Percentiles rank a stretch among this genome's conserved stretches.
phyloP scores from a whole-genome alignment of 2,113 vertebrate genomes.

The Oncorhynchus kisutch region DNA sequence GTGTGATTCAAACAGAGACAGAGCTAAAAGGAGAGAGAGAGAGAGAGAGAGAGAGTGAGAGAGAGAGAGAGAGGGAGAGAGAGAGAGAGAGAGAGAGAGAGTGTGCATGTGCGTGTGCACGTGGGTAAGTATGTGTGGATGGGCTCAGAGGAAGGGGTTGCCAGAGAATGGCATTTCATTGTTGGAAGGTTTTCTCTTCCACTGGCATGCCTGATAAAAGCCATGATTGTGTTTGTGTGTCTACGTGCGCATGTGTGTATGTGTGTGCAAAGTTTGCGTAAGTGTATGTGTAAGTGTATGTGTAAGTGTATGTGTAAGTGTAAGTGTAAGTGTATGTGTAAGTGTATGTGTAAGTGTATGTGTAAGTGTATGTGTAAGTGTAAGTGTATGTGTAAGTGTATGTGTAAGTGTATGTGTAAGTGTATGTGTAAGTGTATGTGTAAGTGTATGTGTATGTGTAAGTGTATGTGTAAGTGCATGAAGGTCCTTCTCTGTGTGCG shows the following conservation, averaged over 20 bases:
- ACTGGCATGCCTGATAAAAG: constrained; percentile 9
- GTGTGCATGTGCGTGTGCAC: no score
- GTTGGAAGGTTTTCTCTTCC: neutral
- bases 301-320: neutral
- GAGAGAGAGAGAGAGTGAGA: no score
- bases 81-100: no score
- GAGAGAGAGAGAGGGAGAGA: no score
- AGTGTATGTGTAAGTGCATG: neutral
- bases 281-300: neutral
- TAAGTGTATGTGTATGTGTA: constrained; percentile 16
- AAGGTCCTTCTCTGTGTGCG: constrained; percentile 15
- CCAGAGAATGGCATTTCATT: neutral
- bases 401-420: no score
- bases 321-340: constrained; percentile 19
- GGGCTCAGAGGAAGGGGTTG: neutral
- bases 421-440: constrained; percentile 14
- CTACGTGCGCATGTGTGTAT: constrained; percentile 10
- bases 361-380: constrained; percentile 11
- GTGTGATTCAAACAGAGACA: no score
- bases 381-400: neutral
- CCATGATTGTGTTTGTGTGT: constrained; percentile 6
- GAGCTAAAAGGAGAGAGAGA: no score
- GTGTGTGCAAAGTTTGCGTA: constrained; percentile 5
- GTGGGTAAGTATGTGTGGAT: neutral
- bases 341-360: neutral